A percentile compares a stretch with the other conserved stretches of the same genome.
Conservation (phyloP, 2,113 vertebrate species). For the Cryptomyrus ogoouensis region DNA sequence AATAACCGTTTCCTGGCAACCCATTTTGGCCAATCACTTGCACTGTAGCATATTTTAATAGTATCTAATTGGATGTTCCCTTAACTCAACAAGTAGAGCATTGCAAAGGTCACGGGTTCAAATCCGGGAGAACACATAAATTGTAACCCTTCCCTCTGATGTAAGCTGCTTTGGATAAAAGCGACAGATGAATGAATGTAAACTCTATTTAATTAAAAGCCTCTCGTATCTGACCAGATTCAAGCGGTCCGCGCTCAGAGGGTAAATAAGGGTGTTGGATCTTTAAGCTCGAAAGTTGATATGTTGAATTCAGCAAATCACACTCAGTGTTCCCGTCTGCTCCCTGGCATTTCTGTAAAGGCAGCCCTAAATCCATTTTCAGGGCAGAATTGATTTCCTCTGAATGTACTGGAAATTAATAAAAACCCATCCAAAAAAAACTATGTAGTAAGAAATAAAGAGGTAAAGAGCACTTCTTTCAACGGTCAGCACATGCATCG, state of each 20-base stretch:
- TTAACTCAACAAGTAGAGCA: background rate
- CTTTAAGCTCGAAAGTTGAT: background rate
- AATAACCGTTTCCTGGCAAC: background rate
- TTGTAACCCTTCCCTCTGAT: background rate
- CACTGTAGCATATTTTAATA: background rate
- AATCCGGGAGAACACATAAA: background rate
- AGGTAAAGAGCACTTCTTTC: background rate
- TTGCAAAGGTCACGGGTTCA: background rate
- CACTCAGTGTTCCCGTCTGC: background rate
- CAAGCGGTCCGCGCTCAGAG: background rate
- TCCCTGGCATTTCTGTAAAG: background rate
- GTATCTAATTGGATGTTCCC: background rate
- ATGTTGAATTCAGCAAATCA: background rate
- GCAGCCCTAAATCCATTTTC: background rate
- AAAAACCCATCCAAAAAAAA: background rate
- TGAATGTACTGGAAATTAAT: background rate
- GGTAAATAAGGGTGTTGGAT: background rate
- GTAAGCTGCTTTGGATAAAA: background rate
- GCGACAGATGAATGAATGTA: background rate
- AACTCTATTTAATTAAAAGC: background rate
- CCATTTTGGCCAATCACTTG: background rate
- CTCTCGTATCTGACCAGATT: background rate
- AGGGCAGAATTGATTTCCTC: constrained; percentile 10
- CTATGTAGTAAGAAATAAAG: background rate
- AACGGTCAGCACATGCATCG: background rate